Base-by-base conservation (phyloP, 1,140 invertebrate genomes). In the Ylistrum balloti region DNA sequence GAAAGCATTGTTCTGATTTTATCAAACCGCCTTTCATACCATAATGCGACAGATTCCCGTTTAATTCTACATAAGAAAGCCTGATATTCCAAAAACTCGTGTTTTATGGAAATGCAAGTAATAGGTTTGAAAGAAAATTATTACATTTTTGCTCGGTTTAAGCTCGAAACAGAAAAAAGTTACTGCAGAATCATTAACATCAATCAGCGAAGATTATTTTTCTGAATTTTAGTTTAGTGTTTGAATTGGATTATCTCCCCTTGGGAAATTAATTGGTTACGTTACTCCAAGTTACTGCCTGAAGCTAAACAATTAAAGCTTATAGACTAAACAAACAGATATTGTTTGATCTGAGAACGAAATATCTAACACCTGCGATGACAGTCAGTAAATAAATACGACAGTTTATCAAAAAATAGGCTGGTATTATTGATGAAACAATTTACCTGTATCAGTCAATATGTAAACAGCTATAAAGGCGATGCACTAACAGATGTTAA, bases 331-430 rank as follows among this genome's bases (percentile, higher is more conserved):
- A 74, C 28, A 9, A 74, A 74, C 56, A 74, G 1, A 17, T 0
- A 74, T 74, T 74, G 56, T 74, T 74, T 74, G 56, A 74, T 74
- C 56, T 28, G 13, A n/a, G 17, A 74, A 74, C 56, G 56, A 74
- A 74, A 74, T 74, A 74, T 74, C n/a, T 74, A 74, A 74, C 56
- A 74, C 56, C 56, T 74, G 22, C 28, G 17, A 28, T 74, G 56
- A 11, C 56, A 74, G 56, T 28, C 5, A 3, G 56, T 74, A 74
- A 74, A 74, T 17, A 74, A 1, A 11, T 7, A n/a, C 56, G 7
- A 17, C 41, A 45, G 41, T 17, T 17, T 45, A 45, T 45, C 41
- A 45, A 45, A 45, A 17, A n/a, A n/a, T 9, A 45, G 17, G 17
- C 17, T n/a, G n/a, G 56, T 5, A 5, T 74, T 74, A 74, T 74